These are phyloP conservation scores for Argyresthia goedartella DNA, from an alignment of 2,888 invertebrate species.

Conservation along the genomic window DNA sequence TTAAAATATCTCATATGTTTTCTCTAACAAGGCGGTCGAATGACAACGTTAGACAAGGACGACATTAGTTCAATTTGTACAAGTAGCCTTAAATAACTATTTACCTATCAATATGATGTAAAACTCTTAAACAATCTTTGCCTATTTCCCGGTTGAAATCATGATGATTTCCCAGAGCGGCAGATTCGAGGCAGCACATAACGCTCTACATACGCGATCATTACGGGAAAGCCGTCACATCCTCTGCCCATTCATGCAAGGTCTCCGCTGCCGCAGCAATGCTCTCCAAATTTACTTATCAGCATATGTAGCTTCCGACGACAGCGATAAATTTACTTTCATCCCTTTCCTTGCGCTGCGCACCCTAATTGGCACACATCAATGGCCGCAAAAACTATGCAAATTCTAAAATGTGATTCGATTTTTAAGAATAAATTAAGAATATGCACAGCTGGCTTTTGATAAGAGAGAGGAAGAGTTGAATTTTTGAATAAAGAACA, in stretches of 20 bases:
- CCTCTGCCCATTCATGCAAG: conserved; percentile 52
- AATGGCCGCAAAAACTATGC: neutral
- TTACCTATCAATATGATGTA: too few relatives aligned
- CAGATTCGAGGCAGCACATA: too few relatives aligned
- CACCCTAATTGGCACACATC: conserved; percentile 34
- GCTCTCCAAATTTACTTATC: conserved; percentile 45
- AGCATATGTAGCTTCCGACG: conserved; percentile 40
- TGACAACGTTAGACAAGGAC: too few relatives aligned
- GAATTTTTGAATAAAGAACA: conserved; percentile 1
- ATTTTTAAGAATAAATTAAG: neutral
- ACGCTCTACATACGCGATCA: conserved; percentile 22
- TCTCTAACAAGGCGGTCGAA: too few relatives aligned
- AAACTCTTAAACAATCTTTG: too few relatives aligned
- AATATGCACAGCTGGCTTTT: neutral
- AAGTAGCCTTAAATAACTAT: too few relatives aligned
- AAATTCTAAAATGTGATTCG: neutral
- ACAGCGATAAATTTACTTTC: conserved; percentile 63
- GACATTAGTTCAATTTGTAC: too few relatives aligned
- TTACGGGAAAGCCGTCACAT: conserved; percentile 42
- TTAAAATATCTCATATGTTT: too few relatives aligned
- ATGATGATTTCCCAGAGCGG: neutral
- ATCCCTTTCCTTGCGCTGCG: conserved; percentile 53
- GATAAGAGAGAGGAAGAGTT: neutral
- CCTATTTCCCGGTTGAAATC: too few relatives aligned
- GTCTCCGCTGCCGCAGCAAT: conserved; percentile 31